Base-by-base conservation (phyloP, 2,797 vertebrate genomes). In the Scomberomorus guttatus region DNA sequence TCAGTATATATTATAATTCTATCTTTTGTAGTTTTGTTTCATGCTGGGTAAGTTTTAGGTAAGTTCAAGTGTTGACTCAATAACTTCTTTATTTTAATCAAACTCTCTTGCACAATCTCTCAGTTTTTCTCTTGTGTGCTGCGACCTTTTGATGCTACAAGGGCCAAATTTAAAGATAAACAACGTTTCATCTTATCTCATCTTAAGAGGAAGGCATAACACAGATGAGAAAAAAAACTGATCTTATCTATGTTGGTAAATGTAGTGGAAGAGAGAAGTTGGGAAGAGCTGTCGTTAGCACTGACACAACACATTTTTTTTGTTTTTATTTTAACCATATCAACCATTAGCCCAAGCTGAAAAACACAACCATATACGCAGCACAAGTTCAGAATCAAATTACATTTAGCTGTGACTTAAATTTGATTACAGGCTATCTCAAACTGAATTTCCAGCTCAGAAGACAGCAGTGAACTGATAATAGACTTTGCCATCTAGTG, bases 391-490 rank as follows among this genome's bases (percentile, higher is more conserved):
- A 74, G 32, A 67, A 80, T 57, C 54, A 13, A 72, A 52, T 77
- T 86, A 67, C 50, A 75, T 79, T 89, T 79, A 72, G 79, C 65
- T 56, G 42, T 58, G 64, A 78, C 80, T 79, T 66, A 56, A 80
- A 79, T 86, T 76, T 82, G 72, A 82, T 72, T 71, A 63, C 61
- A 22, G 55, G 37, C 11, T 63, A 76, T 77, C 29, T 15, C 63
- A 78, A 74, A 83, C 69, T 3, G 48, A 68, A 87, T 85, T 82
- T 74, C 56, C 42, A 69, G 55, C 58, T 72, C 59, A 56, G 59
- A 79, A 72, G 61, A 82, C 46, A 72, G 75, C 76, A 77, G 62
- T 55, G 51, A 60, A 72, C 44, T n/a, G 22, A 72, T 87, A 87
- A 82, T 73, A 83, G 72, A 81, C 70, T 77, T 72, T 66, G 63